Conservation (phyloP, 2,113 vertebrate genomes). For the Aptenodytes patagonicus region DNA sequence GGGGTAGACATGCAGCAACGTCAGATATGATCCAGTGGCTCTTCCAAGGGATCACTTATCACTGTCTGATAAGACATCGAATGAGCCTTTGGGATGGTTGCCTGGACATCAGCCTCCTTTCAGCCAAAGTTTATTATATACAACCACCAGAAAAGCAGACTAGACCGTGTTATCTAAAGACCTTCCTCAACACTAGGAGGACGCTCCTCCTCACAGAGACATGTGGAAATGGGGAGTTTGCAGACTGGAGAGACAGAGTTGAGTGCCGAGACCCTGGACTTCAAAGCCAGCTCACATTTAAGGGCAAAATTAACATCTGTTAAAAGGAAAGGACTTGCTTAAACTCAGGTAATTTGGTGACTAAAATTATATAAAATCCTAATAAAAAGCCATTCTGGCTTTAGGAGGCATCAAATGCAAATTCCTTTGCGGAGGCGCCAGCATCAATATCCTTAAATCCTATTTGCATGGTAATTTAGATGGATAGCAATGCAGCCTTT, state of each 20-base stretch:
- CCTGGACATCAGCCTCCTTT: neutral
- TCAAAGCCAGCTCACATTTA: neutral
- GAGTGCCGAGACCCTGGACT: neutral
- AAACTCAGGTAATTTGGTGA: neutral
- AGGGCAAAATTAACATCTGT: neutral
- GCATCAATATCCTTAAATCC: neutral
- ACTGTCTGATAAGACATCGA: neutral
- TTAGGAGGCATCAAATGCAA: neutral
- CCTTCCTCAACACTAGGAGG: neutral
- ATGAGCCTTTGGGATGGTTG: neutral
- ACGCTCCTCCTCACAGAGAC: neutral
- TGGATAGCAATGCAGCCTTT: neutral
- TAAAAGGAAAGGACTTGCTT: neutral
- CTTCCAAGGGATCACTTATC: neutral
- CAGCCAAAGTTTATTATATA: neutral
- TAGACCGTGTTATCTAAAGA: neutral
- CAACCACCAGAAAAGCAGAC: neutral
- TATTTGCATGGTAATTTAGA: neutral
- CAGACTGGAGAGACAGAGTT: neutral
- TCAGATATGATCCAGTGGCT: neutral
- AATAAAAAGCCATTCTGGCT: neutral
- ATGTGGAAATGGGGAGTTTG: neutral
- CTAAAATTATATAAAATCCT: neutral
- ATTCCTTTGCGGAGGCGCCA: neutral
- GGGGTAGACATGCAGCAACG: neutral